These are phyloP conservation scores for Periphyllus acericola DNA, from an alignment of 2,888 invertebrate species.

Conservation along the genomic window DNA sequence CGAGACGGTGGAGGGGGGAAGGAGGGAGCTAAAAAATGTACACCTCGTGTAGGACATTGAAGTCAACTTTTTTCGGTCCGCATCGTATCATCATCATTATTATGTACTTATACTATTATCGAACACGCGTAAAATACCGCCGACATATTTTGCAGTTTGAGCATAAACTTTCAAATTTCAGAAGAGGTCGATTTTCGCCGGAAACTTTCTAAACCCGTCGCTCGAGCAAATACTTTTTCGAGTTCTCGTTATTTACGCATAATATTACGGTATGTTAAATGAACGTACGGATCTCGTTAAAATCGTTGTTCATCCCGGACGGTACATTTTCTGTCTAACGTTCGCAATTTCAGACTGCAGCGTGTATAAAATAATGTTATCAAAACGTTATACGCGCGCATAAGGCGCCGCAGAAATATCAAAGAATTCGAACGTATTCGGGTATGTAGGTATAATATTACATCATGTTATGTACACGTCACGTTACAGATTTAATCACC, in stretches of 20 bases:
- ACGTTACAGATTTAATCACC: background rate
- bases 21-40: background rate
- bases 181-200: background rate
- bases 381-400: too few species aligned
- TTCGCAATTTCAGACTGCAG: background rate
- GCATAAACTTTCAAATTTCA: constrained; percentile 22
- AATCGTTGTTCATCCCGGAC: background rate
- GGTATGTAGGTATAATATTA: background rate
- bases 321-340: background rate
- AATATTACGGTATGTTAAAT: too few species aligned
- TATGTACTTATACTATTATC: constrained; percentile 10
- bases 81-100: background rate
- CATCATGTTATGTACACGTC: background rate
- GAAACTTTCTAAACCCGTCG: background rate
- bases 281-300: background rate
- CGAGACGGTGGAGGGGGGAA: background rate
- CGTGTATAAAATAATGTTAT: background rate
- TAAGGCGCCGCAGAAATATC: background rate
- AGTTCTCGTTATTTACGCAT: background rate
- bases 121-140: background rate
- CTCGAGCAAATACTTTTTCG: background rate
- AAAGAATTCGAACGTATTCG: background rate
- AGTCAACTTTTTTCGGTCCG: background rate
- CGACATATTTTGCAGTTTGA: background rate
- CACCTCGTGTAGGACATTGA: background rate